Base-by-base conservation (phyloP, 2,888 invertebrate species). In the Drosophila neonasuta region DNA sequence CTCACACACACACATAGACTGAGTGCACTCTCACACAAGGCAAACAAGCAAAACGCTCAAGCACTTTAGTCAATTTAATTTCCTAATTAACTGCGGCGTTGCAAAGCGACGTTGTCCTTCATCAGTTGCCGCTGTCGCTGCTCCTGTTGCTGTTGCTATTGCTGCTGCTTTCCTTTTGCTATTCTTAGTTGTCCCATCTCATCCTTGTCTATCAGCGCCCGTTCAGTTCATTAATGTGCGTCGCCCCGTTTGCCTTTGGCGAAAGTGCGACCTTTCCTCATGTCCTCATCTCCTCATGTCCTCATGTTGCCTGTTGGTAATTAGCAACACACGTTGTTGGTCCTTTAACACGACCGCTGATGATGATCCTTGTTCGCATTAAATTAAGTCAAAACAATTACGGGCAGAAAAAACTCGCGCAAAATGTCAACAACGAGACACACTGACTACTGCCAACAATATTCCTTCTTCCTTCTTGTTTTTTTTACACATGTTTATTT, bases 51-150 rank as follows among this genome's bases (percentile, higher is more conserved):
- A 80, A 85, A 77, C 79, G 83, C 68, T 80, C 74, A 76, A 74
- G 77, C 86, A 86, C 80, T 85, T 88, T 86, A 79, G 68, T 87
- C 87, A 88, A 87, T 88, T 88, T 82, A 86, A 88, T 87, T 87
- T 86, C 80, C 88, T 87, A 87, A 87, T 88, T 87, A 86, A 85
- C 78, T 86, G 73, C 76, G 71, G 71, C 73, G 58, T 57, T 61
- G 74, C 66, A 63, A 62, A 68, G 48, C 58, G 56, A 30, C 58
- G 44, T 41, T 52, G 55, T 70, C 74, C 74, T 68, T 55, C 63
- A 52, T 42, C 58, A 58, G 51, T 42, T 29, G 13, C 32, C 8
- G 50, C 42, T 29, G 13, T 29, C 8, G 50, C 42, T 42, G 8
- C 15, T 17, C 17, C 44, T 41, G 41, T 17, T 17, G 17, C 44